Percentiles rank a stretch among this genome's conserved stretches.
These are phyloP conservation scores for Pogonophryne albipinna DNA, from an alignment of 2,797 vertebrate genomes.

Conservation along the genomic window DNA sequence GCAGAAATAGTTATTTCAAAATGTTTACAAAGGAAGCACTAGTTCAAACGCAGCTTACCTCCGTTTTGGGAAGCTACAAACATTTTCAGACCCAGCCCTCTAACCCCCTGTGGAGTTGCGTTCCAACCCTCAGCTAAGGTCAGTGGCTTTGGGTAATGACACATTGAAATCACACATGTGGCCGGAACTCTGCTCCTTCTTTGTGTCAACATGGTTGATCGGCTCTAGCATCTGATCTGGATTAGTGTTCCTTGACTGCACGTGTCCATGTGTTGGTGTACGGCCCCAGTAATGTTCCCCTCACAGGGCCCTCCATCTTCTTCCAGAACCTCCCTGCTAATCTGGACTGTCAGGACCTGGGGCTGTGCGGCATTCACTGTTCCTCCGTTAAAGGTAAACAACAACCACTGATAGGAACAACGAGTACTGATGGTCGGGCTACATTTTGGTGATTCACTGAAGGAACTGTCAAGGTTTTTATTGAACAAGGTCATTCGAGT, in stretches of 20 bases:
- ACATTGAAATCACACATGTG: slow-evolving; percentile 6
- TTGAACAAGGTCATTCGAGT: not conserved
- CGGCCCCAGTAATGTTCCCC: slow-evolving; percentile 79
- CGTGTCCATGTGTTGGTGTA: slow-evolving; percentile 77
- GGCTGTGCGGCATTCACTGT: slow-evolving; percentile 59
- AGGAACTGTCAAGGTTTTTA: slow-evolving; percentile 7
- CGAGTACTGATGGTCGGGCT: not conserved
- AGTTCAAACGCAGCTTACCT: not conserved
- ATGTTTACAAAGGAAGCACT: not conserved
- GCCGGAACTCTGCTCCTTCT: not conserved
- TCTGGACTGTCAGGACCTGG: slow-evolving; percentile 73
- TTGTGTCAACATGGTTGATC: not conserved
- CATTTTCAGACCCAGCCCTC: not conserved
- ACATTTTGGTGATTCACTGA: not conserved
- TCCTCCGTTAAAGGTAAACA: slow-evolving; percentile 66
- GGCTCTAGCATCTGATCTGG: slow-evolving; percentile 6
- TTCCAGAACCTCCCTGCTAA: slow-evolving; percentile 71
- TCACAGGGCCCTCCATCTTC: slow-evolving; percentile 70
- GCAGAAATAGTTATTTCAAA: slow-evolving; percentile 1
- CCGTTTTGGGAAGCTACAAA: not conserved
- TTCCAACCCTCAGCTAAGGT: not conserved
- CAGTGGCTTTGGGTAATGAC: not conserved
- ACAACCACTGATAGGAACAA: slow-evolving; percentile 18
- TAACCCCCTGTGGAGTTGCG: rapidly evolving
- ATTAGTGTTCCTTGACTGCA: slow-evolving; percentile 71